Evolutionary conservation across 2,113 vertebrate genomes (phyloP).

Genomic region (Cryptotis parvus): DNA sequence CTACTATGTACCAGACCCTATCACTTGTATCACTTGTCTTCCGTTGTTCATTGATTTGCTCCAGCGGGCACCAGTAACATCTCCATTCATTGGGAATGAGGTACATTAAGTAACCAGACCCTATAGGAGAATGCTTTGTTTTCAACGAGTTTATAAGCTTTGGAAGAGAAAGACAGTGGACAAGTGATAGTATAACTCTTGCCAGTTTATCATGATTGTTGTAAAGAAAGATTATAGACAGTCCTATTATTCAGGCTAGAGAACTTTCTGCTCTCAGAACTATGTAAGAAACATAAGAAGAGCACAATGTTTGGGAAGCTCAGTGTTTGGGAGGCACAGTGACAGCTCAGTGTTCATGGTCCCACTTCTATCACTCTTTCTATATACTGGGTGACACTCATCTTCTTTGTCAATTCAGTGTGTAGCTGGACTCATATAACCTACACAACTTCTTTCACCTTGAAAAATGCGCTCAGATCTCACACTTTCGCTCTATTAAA

Average conservation of each 20-base stretch:
- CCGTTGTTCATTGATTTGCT: too few relatives aligned
- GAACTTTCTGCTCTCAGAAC: neutral
- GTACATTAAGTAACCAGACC: too few relatives aligned
- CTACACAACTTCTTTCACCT: neutral
- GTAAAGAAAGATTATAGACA: neutral
- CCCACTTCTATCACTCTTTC: neutral
- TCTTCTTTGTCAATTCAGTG: neutral
- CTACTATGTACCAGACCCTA: neutral
- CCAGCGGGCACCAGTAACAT: too few relatives aligned
- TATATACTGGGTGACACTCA: neutral
- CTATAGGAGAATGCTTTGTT: neutral
- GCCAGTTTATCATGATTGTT: neutral
- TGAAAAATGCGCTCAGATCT: neutral
- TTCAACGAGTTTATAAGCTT: neutral
- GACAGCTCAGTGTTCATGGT: neutral
- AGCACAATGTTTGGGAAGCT: neutral
- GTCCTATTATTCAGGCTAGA: neutral
- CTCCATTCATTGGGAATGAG: too few relatives aligned
- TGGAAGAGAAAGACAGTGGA: neutral
- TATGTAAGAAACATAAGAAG: neutral
- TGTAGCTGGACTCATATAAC: neutral
- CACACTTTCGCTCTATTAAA: constrained; percentile 33
- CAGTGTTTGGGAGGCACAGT: neutral
- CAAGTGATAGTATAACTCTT: neutral
- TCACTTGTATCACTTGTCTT: too few relatives aligned